phyloP scores from a whole-genome alignment of 2,797 vertebrate species.

The Neostethus bicornis region DNA sequence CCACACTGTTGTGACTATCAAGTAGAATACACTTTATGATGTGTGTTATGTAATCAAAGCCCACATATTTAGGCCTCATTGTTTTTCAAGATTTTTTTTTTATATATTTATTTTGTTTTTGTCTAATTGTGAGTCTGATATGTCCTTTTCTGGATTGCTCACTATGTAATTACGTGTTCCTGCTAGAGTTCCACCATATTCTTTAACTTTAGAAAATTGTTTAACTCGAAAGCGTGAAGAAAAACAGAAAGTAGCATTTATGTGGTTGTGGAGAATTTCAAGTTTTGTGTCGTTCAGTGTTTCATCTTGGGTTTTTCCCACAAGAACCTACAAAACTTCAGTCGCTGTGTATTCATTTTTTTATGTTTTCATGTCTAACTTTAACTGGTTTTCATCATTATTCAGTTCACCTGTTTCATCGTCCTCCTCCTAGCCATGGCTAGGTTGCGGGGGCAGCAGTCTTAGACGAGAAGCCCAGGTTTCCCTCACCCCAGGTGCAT shows the following conservation, averaged over 20 bases:
- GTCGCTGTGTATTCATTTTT: no score
- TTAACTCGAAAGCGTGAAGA: slow-evolving; percentile 35
- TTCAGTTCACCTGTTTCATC: no score
- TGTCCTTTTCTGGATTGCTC: neutral
- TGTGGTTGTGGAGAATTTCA: slow-evolving; percentile 52
- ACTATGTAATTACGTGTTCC: slow-evolving; percentile 57
- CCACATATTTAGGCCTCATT: neutral
- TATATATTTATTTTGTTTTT: no score
- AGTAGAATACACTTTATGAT: no score
- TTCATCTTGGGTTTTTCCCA: slow-evolving; percentile 20
- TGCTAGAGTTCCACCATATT: slow-evolving; percentile 45
- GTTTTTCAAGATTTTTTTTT: no score
- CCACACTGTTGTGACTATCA: no score
- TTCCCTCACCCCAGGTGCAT: no score
- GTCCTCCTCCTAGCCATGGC: no score
- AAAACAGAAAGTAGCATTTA: slow-evolving; percentile 45
- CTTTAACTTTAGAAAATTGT: slow-evolving; percentile 36
- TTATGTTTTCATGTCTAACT: no score
- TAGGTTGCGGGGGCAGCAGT: no score
- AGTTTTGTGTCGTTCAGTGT: slow-evolving; percentile 20
- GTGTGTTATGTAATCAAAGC: slow-evolving; percentile 4
- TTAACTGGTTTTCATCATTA: no score
- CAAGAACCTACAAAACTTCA: slow-evolving; percentile 13
- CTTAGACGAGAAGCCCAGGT: no score
- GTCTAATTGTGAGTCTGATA: slow-evolving; percentile 9